Conservation (phyloP, 1,140 invertebrate species). For the Tigriopus japonicus region DNA sequence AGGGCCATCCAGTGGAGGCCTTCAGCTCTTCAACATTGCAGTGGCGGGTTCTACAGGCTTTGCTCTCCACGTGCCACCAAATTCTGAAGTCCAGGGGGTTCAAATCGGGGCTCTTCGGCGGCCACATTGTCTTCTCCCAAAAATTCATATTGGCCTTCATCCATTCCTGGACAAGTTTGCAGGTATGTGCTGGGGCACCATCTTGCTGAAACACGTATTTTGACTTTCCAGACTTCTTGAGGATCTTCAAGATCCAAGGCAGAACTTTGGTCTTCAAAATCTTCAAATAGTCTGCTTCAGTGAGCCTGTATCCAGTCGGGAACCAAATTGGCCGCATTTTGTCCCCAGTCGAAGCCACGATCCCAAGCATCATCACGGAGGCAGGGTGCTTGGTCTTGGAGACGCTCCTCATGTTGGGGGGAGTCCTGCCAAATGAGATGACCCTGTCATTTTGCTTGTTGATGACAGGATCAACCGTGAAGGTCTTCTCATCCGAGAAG, state of each 20-base stretch:
- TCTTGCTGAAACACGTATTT: neutral
- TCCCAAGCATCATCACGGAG: conserved; percentile 8
- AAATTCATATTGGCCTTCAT: too few relatives aligned
- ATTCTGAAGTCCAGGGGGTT: too few relatives aligned
- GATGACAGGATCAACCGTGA: neutral
- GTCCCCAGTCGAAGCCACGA: conserved; percentile 1
- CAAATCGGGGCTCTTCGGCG: too few relatives aligned
- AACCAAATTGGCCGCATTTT: conserved; percentile 7
- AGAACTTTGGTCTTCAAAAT: neutral
- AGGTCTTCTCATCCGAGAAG: conserved; percentile 7
- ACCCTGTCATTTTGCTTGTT: neutral
- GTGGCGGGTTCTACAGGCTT: too few relatives aligned
- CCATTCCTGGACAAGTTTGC: too few relatives aligned
- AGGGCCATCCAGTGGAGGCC: too few relatives aligned
- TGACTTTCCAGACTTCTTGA: neutral
- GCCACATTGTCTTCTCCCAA: too few relatives aligned
- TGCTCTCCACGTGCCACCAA: too few relatives aligned
- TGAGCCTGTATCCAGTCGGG: neutral
- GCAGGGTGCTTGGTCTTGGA: conserved; percentile 9
- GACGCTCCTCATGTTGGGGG: neutral
- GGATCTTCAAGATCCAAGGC: neutral
- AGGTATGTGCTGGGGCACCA: too few relatives aligned
- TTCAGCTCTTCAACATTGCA: too few relatives aligned
- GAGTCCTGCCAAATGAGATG: neutral
- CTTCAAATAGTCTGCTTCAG: neutral